Conservation (phyloP, 2,888 invertebrate genomes). For the Fragum fragum region DNA sequence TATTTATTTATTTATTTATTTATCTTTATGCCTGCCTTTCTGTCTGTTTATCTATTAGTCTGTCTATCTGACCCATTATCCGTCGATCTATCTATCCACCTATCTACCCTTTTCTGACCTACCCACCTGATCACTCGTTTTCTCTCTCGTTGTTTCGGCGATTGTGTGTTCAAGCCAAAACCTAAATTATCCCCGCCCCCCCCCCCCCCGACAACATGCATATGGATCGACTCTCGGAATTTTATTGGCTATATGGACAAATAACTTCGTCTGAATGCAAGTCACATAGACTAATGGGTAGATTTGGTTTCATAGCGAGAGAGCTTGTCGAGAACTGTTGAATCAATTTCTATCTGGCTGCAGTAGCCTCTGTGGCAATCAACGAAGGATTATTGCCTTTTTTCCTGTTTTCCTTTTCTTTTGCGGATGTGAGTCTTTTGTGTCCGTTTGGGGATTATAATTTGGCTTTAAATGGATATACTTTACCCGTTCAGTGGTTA, state of each 20-base stretch:
- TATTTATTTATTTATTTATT: constrained; percentile 14
- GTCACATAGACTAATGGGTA: constrained; percentile 25
- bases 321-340: background rate
- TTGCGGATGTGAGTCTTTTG: background rate
- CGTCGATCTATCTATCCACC: too few relatives aligned
- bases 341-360: background rate
- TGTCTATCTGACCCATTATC: too few relatives aligned
- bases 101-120: too few relatives aligned
- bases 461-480: background rate
- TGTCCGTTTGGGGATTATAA: background rate
- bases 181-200: too few relatives aligned
- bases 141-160: too few relatives aligned
- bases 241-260: constrained; percentile 8
- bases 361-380: background rate
- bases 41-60: background rate
- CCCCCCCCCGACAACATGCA: background rate
- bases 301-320: constrained; percentile 1
- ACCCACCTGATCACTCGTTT: too few relatives aligned
- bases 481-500: background rate
- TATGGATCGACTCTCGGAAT: background rate
- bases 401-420: too few relatives aligned
- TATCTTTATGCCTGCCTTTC: constrained; percentile 5
- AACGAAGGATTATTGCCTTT: background rate
- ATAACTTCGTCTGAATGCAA: constrained; percentile 14
- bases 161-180: too few relatives aligned